A percentile compares a stretch with the other conserved stretches of the same genome.
Evolutionary conservation across 2,797 vertebrate genomes (phyloP).

Genomic region (Echeneis naucrates): DNA sequence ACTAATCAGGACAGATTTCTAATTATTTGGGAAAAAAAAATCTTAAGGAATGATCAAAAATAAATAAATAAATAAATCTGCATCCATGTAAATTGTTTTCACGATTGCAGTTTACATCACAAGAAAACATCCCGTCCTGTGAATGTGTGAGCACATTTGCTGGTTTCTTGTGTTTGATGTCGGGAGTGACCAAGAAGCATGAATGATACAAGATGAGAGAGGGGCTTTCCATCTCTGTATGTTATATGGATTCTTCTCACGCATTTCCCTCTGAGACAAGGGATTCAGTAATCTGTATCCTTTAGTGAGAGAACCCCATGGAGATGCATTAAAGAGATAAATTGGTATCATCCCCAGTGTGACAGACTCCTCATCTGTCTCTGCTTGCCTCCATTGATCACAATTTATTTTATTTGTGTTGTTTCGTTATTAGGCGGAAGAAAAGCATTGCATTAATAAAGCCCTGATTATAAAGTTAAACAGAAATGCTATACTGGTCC

Average conservation of each 20-base stretch:
- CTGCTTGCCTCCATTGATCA: constrained; percentile 87
- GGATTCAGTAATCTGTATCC: constrained; percentile 87
- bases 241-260: constrained; percentile 84
- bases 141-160: constrained; percentile 45
- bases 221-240: constrained; percentile 76
- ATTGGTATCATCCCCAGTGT: constrained; percentile 87
- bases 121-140: constrained; percentile 25
- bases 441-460: constrained; percentile 88
- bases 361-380: constrained; percentile 90
- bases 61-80: too few species aligned
- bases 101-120: constrained; percentile 28
- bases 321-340: constrained; percentile 92
- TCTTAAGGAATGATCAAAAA: too few species aligned
- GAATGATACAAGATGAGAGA: constrained; percentile 74
- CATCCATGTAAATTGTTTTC: constrained; percentile 15
- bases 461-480: constrained; percentile 86
- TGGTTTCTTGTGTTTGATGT: constrained; percentile 62
- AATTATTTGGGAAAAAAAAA: constrained; percentile 5
- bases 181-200: constrained; percentile 69
- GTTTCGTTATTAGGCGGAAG: constrained; percentile 87
- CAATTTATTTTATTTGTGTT: constrained; percentile 91
- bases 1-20: not conserved
- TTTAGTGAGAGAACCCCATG: constrained; percentile 87
- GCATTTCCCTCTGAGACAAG: constrained; percentile 83
- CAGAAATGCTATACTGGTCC: constrained; percentile 81